A percentile compares a stretch with the other conserved stretches of the same genome.
These are phyloP conservation scores for Gulo gulo DNA, from an alignment of 2,113 vertebrate species.

Conservation along the genomic window DNA sequence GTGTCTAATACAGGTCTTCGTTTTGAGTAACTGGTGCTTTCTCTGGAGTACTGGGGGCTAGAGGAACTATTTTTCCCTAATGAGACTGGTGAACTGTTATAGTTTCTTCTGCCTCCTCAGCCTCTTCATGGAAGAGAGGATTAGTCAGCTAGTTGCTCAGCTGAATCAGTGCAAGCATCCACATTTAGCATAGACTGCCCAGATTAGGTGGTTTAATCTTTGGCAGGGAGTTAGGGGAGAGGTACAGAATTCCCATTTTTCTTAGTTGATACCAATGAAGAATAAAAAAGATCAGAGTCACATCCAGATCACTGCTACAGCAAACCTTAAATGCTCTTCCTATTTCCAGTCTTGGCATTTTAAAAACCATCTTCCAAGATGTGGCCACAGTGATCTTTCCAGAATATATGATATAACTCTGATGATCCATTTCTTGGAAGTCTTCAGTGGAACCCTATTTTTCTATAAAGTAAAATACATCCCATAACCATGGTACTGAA, in stretches of 20 bases:
- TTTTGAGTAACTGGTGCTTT: constrained; percentile 80
- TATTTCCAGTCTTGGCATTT: background rate
- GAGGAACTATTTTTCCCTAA: constrained; percentile 52
- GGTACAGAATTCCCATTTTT: background rate
- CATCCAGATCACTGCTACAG: background rate
- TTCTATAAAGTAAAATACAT: background rate
- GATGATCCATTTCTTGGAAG: background rate
- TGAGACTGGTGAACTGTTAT: constrained; percentile 39
- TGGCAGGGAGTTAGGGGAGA: background rate
- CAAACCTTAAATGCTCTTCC: background rate
- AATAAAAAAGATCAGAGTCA: background rate
- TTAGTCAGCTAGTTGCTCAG: constrained; percentile 44
- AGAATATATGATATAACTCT: background rate
- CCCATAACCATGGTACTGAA: background rate
- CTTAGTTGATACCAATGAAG: background rate
- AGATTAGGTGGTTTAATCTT: background rate
- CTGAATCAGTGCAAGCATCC: background rate
- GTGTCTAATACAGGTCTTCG: constrained; percentile 76
- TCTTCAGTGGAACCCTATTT: background rate
- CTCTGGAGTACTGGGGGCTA: background rate
- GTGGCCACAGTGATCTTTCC: background rate
- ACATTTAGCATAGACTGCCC: background rate
- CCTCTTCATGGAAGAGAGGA: background rate
- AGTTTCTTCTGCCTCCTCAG: constrained; percentile 66
- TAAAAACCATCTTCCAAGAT: background rate